A percentile compares a stretch with the other conserved stretches of the same genome.
Evolutionary conservation across 2,797 vertebrate species (phyloP).

Genomic region (Mormyrus proboscirostris): DNA sequence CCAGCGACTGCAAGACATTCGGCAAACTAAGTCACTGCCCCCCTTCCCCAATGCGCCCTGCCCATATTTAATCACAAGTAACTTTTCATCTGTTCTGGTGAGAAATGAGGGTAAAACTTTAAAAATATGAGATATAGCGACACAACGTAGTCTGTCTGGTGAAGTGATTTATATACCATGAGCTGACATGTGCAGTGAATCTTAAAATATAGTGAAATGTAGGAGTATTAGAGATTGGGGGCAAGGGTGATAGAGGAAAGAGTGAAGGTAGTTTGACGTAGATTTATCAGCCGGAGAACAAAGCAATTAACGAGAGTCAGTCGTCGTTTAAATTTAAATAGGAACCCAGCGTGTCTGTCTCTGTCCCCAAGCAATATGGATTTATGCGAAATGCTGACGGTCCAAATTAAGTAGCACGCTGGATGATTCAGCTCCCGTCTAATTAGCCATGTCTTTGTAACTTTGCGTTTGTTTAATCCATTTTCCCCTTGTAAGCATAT

Average conservation of each 20-base stretch:
- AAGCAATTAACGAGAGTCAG: slow-evolving; percentile 1
- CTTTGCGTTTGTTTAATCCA: neutral
- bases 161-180: neutral
- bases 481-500: neutral
- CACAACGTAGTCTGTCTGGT: neutral
- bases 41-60: neutral
- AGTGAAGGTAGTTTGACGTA: neutral
- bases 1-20: neutral
- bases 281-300: neutral
- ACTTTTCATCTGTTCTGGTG: neutral
- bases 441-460: neutral
- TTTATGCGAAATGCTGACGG: slow-evolving; percentile 5
- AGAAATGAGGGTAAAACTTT: neutral
- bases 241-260: neutral
- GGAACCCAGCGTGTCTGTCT: neutral
- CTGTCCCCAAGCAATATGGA: neutral
- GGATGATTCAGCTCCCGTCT: neutral
- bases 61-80: neutral
- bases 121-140: neutral
- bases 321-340: slow-evolving; percentile 6
- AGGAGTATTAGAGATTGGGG: neutral
- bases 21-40: neutral
- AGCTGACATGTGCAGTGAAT: neutral
- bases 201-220: neutral
- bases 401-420: neutral